Conservation (phyloP, 2,113 vertebrate genomes). For the Clarias macrocephalus region DNA sequence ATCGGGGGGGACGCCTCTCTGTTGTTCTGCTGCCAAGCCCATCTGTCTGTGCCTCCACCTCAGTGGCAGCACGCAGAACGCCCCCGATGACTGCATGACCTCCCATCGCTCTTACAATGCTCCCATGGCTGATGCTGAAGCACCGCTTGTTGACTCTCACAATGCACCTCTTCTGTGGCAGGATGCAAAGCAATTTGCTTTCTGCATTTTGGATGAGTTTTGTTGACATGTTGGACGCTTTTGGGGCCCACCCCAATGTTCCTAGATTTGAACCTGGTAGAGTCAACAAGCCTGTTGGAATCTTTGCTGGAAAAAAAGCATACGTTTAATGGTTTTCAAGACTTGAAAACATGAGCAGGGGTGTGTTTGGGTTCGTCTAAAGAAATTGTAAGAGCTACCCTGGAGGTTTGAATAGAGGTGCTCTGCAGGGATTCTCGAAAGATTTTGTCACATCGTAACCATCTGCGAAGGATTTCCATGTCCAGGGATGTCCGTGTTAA, state of each 20-base stretch:
- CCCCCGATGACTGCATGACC: constrained; percentile 50
- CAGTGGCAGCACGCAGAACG: constrained; percentile 60
- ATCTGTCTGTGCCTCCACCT: constrained; percentile 75
- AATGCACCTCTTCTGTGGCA: constrained; percentile 48
- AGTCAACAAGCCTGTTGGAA: background rate
- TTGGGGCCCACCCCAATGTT: background rate
- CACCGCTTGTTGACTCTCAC: constrained; percentile 51
- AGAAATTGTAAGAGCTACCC: background rate
- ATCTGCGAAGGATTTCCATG: constrained; percentile 43
- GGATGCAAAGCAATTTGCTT: constrained; percentile 53
- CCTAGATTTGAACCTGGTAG: constrained; percentile 1
- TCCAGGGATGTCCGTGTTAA: constrained; percentile 56
- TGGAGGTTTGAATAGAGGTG: background rate
- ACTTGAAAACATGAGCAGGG: background rate
- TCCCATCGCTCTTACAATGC: constrained; percentile 38
- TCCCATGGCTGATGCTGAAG: constrained; percentile 27
- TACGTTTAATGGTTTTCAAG: background rate
- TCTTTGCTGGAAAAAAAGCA: background rate
- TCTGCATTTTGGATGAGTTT: constrained; percentile 43
- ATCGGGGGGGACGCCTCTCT: constrained; percentile 54
- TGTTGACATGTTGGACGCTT: background rate
- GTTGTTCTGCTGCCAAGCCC: constrained; percentile 74
- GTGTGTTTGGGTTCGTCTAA: background rate
- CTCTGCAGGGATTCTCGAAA: constrained; percentile 30
- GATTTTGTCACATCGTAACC: constrained; percentile 52